Evolutionary conservation across 2,888 invertebrate species (phyloP), one percentile per base, ranked within the genome.

Genomic region (Cerastis leucographa): DNA sequence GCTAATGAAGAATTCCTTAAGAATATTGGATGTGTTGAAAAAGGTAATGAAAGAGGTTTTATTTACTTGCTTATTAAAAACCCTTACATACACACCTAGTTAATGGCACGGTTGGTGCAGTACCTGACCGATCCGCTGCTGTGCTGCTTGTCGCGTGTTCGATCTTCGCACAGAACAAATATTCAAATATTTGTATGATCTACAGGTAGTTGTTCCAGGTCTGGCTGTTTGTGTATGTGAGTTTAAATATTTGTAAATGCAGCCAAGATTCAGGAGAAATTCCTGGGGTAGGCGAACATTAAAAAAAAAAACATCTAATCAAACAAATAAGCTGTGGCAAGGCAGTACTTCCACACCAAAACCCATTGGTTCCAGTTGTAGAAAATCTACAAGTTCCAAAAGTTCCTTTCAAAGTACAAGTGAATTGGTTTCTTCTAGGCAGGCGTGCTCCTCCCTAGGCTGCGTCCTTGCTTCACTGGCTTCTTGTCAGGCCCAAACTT

Each of bases 1-100:
- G 88, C 93, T 0, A 94, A 96, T 17, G 74, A 91, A 40, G 89
- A 92, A 61, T 89, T 96, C 14, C 56, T 91, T 3, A 89, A 88
- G 42, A 89, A 83, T 72, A 54, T 91, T 0, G 73, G 85, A 17
- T 42, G 72, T n/a, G 11, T 59, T 65, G 71, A 67, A 11, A 84
- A 78, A 80, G 89, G 88, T 87, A 29, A 56, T 9, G 6, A 9
- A 12, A 8, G 29, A 22, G 54, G 4, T 12, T 42, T 35, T 11
- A 51, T 22, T 25, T 7, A 2, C 8, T 25, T 25, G 0, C 0
- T 22, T 6, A 64, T 8, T 14, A 49, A 67, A 46, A 46, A 44
- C 35, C 35, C 3, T 35, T 35, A 35, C 35, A 35, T 35, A 35
- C 35, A 35, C n/a, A n/a, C n/a, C n/a, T n/a, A n/a, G n/a, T n/a